Evolutionary conservation across 2,113 vertebrate genomes (phyloP).

Genomic region (Onychostoma macrolepis): DNA sequence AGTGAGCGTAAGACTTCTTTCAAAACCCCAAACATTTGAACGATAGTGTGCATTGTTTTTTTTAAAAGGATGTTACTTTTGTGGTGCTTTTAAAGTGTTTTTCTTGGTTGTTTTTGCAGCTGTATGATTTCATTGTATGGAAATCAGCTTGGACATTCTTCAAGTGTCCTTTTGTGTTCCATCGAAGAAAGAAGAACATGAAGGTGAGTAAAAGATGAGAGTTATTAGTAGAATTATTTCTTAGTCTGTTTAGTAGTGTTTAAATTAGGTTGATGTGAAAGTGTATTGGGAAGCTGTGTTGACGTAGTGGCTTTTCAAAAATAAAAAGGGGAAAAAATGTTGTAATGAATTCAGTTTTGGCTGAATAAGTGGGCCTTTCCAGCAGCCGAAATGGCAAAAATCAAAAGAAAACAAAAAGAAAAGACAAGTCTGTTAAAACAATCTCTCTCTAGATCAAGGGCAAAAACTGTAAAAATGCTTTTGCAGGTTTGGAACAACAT

Average conservation of each 20-base stretch:
- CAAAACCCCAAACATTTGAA: not conserved
- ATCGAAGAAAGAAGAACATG: not conserved
- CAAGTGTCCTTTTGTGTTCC: not conserved
- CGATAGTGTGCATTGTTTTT: not conserved
- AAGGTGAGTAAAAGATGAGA: not conserved
- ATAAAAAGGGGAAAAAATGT: not conserved
- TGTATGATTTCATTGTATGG: not conserved
- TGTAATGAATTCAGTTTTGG: not conserved
- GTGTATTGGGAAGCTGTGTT: not conserved
- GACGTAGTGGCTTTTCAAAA: not conserved
- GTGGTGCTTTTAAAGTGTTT: not conserved
- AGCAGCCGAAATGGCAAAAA: not conserved
- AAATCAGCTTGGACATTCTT: not conserved
- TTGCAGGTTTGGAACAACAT: not conserved
- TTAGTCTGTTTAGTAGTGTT: not conserved
- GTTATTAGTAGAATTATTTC: not conserved
- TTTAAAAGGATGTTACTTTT: not conserved
- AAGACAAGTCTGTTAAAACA: not conserved
- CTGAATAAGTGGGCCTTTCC: not conserved
- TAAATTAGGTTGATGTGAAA: not conserved
- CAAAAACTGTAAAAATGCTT: not conserved
- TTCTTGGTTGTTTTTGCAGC: not conserved
- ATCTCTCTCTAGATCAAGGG: not conserved
- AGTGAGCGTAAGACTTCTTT: not conserved
- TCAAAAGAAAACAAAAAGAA: not conserved